phyloP scores from a whole-genome alignment of 2,888 invertebrate species.

The Apotomis capreana region DNA sequence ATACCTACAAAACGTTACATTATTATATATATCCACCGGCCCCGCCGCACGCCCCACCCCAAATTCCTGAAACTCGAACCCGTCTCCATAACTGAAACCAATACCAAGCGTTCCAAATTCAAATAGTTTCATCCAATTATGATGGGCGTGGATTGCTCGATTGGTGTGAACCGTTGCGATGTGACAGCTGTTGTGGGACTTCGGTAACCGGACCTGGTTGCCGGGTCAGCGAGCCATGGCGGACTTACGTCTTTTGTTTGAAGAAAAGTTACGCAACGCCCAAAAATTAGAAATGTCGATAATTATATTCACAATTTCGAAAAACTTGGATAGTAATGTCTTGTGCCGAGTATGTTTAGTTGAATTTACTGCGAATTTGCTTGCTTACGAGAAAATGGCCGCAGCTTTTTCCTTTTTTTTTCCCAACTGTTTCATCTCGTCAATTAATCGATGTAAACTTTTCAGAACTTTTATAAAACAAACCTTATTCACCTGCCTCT shows the following conservation, averaged over 20 bases:
- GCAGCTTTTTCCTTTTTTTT: no score
- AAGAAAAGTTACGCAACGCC: neutral
- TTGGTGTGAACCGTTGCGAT: conserved; percentile 14
- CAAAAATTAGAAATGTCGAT: neutral
- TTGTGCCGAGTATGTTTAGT: no score
- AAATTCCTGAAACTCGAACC: conserved; percentile 18
- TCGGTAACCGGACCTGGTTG: conserved; percentile 12
- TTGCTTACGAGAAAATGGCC: no score
- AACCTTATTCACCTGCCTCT: no score
- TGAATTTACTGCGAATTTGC: no score
- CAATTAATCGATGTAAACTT: no score
- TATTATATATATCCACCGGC: no score
- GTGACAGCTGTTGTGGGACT: conserved; percentile 14
- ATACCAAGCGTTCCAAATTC: conserved; percentile 21
- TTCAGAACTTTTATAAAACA: no score
- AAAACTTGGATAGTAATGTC: no score
- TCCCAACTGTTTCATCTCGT: no score
- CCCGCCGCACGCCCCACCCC: conserved; percentile 1
- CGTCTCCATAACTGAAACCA: conserved; percentile 17
- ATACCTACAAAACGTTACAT: no score
- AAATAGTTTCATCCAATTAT: conserved; percentile 24
- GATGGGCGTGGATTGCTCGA: conserved; percentile 27
- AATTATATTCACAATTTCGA: no score
- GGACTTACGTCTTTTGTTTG: neutral
- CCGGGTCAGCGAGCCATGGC: conserved; percentile 19